phyloP scores from a whole-genome alignment of 2,113 vertebrate species.

The Catharus minimus region DNA sequence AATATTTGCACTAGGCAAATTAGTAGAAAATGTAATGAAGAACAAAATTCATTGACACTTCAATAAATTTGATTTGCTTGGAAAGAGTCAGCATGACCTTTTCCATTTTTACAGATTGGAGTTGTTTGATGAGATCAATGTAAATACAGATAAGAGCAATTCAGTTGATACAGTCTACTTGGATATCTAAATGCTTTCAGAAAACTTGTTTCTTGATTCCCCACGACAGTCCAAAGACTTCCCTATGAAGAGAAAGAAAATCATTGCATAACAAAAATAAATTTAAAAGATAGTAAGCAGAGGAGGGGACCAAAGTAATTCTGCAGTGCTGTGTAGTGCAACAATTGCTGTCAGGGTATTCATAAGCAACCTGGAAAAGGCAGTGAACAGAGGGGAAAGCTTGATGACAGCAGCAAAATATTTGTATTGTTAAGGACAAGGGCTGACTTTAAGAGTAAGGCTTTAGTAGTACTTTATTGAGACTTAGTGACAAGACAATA shows the following conservation, averaged over 20 bases:
- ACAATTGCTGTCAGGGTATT: background rate
- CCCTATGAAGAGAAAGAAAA: background rate
- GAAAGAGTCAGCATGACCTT: background rate
- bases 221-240: background rate
- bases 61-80: conserved; percentile 1
- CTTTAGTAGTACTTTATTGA: background rate
- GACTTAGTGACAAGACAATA: background rate
- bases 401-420: background rate
- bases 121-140: background rate
- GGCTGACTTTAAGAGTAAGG: background rate
- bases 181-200: background rate
- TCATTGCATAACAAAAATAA: background rate
- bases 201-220: background rate
- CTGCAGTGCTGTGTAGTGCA: background rate
- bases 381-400: background rate
- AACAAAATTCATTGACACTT: background rate
- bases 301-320: background rate
- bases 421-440: background rate
- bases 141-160: background rate
- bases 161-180: background rate
- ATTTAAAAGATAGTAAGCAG: background rate
- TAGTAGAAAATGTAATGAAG: background rate
- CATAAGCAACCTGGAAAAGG: background rate
- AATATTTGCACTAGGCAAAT: background rate
- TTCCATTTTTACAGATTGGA: background rate